phyloP scores from a whole-genome alignment of 2,113 vertebrate species.

The Xenotilapia caudafasciata region DNA sequence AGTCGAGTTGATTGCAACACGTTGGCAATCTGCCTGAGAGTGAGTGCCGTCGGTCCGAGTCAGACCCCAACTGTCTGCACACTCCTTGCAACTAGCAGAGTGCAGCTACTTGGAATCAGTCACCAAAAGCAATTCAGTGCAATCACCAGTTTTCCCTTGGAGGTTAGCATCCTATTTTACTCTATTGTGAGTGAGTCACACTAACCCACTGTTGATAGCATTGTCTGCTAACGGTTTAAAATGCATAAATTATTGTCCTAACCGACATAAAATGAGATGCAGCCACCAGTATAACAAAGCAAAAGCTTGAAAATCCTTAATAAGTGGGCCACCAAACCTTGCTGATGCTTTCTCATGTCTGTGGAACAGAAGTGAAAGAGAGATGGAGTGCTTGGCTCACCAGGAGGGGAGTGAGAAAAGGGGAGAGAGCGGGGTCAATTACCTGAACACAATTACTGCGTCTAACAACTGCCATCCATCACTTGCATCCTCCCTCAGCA shows the following conservation, averaged over 20 bases:
- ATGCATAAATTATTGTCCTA: neutral
- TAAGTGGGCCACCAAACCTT: slow-evolving; percentile 18
- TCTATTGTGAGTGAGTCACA: neutral
- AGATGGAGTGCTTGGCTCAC: slow-evolving; percentile 52
- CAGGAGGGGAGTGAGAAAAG: slow-evolving; percentile 17
- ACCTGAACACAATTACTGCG: slow-evolving; percentile 74
- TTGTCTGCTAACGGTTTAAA: neutral
- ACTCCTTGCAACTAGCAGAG: neutral
- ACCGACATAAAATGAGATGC: neutral
- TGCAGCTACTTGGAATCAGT: neutral
- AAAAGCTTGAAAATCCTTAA: slow-evolving; percentile 29
- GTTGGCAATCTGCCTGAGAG: neutral
- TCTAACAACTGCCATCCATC: slow-evolving; percentile 74
- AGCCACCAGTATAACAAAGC: neutral
- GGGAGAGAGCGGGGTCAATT: slow-evolving; percentile 61
- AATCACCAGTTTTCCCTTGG: neutral
- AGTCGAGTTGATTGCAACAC: neutral
- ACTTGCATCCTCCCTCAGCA: slow-evolving; percentile 53
- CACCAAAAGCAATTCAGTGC: neutral
- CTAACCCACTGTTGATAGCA: neutral
- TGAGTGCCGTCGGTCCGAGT: neutral
- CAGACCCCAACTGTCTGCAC: neutral
- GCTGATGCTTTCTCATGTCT: slow-evolving; percentile 47
- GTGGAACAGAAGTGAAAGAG: slow-evolving; percentile 40
- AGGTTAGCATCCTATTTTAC: neutral